These are phyloP conservation scores for Dicrurus megarhynchus DNA, from an alignment of 2,113 vertebrate genomes.

Conservation along the genomic window DNA sequence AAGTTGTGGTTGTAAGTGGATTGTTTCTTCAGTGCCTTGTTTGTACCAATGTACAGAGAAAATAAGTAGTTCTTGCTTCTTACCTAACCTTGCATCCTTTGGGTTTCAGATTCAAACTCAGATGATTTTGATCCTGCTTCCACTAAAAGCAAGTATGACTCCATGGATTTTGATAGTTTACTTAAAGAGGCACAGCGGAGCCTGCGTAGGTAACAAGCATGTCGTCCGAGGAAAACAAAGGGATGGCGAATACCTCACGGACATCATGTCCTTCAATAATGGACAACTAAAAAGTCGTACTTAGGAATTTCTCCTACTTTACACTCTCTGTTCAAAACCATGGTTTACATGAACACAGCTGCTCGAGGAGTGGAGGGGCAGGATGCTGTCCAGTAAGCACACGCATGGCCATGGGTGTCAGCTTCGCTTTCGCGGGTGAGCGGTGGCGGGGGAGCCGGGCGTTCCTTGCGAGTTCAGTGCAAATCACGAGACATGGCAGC, in stretches of 20 bases:
- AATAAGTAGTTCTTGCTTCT: neutral
- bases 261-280: slow-evolving; percentile 80
- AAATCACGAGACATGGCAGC: slow-evolving; percentile 72
- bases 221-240: slow-evolving; percentile 66
- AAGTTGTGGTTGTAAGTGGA: neutral
- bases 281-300: slow-evolving; percentile 83
- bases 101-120: slow-evolving; percentile 89
- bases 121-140: slow-evolving; percentile 99
- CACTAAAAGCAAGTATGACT: slow-evolving; percentile 99
- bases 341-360: slow-evolving; percentile 99
- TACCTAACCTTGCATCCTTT: neutral
- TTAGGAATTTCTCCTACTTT: slow-evolving; percentile 81
- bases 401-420: slow-evolving; percentile 68
- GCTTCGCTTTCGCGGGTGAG: slow-evolving; percentile 62
- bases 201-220: slow-evolving; percentile 93
- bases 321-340: slow-evolving; percentile 87
- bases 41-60: rapidly evolving
- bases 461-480: slow-evolving; percentile 37
- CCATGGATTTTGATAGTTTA: slow-evolving; percentile 99
- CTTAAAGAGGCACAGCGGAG: slow-evolving; percentile 95
- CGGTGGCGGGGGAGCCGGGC: slow-evolving; percentile 34
- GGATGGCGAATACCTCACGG: slow-evolving; percentile 79
- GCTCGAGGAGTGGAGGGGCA: slow-evolving; percentile 80
- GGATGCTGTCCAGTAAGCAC: slow-evolving; percentile 70
- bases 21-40: neutral